A percentile compares a stretch with the other conserved stretches of the same genome.
phyloP scores from a whole-genome alignment of 2,113 vertebrate genomes.

The Thamnophis sirtalis region DNA sequence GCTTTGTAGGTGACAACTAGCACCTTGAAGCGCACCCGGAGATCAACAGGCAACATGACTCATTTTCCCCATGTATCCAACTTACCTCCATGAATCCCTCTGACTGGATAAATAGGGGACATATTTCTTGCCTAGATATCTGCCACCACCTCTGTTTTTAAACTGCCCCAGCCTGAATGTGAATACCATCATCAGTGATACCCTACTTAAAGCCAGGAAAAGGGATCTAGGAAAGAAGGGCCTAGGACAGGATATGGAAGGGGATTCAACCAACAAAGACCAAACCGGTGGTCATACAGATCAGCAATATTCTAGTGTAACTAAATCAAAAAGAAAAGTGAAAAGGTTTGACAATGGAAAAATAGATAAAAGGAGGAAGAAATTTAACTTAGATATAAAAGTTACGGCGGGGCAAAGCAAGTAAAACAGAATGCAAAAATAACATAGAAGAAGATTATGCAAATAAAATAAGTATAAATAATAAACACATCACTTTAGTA shows the following conservation, averaged over 20 bases:
- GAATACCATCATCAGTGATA: background rate
- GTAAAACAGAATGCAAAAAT: background rate
- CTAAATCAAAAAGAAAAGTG: background rate
- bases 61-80: background rate
- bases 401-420: background rate
- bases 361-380: background rate
- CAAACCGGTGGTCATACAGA: background rate
- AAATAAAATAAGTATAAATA: background rate
- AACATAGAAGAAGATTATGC: background rate
- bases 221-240: background rate
- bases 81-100: background rate
- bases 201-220: background rate
- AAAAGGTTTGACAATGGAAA: background rate
- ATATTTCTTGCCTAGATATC: background rate
- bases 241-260: background rate
- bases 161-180: background rate
- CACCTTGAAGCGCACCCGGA: too few relatives aligned
- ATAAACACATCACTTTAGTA: background rate
- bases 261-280: background rate
- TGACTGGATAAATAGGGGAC: background rate
- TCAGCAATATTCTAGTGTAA: background rate
- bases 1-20: too few relatives aligned
- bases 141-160: background rate
- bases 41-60: too few relatives aligned
- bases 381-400: background rate